Percentiles rank a stretch among this genome's conserved stretches.
Evolutionary conservation across 2,113 vertebrate genomes (phyloP).

Genomic region (Orycteropus afer): DNA sequence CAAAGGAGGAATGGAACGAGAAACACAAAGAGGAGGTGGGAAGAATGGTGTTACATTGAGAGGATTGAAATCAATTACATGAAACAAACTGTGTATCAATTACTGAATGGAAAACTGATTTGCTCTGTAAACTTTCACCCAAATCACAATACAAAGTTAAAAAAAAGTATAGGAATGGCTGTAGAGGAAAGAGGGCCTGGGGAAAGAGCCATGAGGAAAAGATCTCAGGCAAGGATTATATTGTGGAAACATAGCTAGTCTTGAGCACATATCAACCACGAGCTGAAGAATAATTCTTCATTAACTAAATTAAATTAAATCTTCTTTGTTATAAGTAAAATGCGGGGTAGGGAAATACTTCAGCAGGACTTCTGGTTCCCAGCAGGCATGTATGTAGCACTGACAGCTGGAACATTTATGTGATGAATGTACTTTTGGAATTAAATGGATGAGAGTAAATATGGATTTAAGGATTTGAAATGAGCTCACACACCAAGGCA

Average conservation of each 20-base stretch:
- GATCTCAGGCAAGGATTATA: background rate
- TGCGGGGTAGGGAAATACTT: background rate
- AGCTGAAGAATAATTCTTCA: background rate
- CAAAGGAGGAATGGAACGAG: too few species aligned
- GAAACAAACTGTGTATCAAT: too few species aligned
- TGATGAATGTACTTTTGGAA: background rate
- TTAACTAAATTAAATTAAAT: slow-evolving; percentile 7
- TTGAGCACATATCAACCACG: background rate
- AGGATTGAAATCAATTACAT: too few species aligned
- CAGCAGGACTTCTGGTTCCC: background rate
- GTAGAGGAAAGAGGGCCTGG: background rate
- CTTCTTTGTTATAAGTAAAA: background rate
- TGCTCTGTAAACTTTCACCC: too few species aligned
- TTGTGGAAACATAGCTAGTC: background rate
- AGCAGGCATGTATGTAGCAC: background rate
- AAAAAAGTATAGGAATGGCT: background rate
- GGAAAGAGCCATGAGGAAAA: background rate
- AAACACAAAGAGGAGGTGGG: too few species aligned
- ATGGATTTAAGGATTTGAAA: background rate
- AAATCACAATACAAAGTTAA: too few species aligned
- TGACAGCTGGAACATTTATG: background rate
- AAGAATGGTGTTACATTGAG: too few species aligned
- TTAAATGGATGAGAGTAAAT: background rate
- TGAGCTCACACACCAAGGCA: background rate
- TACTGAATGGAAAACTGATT: too few species aligned